Base-by-base conservation (phyloP, 2,113 vertebrate genomes). In the Saguinus imperator region DNA sequence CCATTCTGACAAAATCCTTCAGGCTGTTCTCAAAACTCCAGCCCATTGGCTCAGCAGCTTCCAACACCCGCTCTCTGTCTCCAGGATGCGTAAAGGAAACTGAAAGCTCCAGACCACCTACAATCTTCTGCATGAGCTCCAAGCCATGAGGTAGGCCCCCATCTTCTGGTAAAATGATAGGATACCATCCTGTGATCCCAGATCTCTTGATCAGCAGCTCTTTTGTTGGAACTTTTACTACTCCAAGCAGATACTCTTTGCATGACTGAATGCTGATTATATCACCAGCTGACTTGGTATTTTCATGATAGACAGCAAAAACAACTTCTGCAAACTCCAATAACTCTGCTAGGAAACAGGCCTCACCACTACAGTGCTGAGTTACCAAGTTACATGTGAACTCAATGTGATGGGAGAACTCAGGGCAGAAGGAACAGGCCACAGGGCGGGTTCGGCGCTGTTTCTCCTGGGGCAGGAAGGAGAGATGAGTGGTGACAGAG, bases 151-250 rank as follows among this genome's bases (percentile, higher is more conserved):
- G 64, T 48, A 98, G 89, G 84, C 48, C 17, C 0, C 50, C 20
- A 17, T 98, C 98, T 50, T 98, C 98, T 6, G 99, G 89, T 0
- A 98, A 81, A 48, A 98, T 97, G 32, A 99, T 91, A 3, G 99
- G 99, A 98, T 98, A 99, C 99, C 99, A 99, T 96, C 99, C 99
- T 45, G 98, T 98, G 85, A 99, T 99, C 32, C 99, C 99, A 97
- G 99, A 99, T 98, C 98, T 98, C 80, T 97, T 98, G 40, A 97
- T 80, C 72, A 99, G 97, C 58, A 99, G 97, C 11, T 98, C 98
- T 98, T 96, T 98, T 52, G 98, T 98, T 29, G 99, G 98, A 96
- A 99, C 1, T 16, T 96, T 98, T 91, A 99, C 98, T 64, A 98
- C 95, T 97, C 99, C 99, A 64, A 99, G 98, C 6, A 98, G 97